Base-by-base conservation (phyloP, 2,113 vertebrate genomes). In the Romanogobio albipinnatus region DNA sequence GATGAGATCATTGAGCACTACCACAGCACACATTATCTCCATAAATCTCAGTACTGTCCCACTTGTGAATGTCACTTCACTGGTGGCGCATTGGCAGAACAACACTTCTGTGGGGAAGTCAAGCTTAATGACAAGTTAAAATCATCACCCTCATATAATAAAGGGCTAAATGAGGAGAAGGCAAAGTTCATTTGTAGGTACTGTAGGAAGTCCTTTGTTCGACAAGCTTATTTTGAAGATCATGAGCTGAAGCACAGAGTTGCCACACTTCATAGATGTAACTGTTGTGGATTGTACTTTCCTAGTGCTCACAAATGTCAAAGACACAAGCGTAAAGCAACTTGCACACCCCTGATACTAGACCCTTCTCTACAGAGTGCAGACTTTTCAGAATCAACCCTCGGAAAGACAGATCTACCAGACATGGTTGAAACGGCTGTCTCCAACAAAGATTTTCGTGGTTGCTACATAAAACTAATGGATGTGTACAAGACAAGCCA, bases 1-100 rank as follows among this genome's bases (percentile, higher is more conserved):
- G 88, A 94, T 86, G 13, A 89, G 71, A 80, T 94, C 29, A 92
- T 95, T 83, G 92, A 94, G 56, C 95, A 95, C 83, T 86, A 94
- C 77, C 86, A 91, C 76, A 43, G 7, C 81, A 82, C 51, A 66
- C 94, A 94, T 88, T 79, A 83, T 70, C 1, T 79, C 24, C 76
- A 86, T 17, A 84, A 33, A 76, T 90, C 94, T 66, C 82, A 91
- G 11, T 91, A 90, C 73, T 94, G 93, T 78, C 76, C 86, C 7
- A 86, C 77, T 81, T 94, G 93, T 83, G 43, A 90, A 75, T 58
- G 88, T 51, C 94, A 92, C 84, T 84, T 93, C 33, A 83, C 89
- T 53, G 83, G 9, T 36, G 81, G 43, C 64, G 64, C 88, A 24
- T 47, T 87, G 83, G 64, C 84, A 45, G 47, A 84, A 51, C 82